Evolutionary conservation across 2,888 invertebrate genomes (phyloP), one percentile per base, ranked within the genome.

Genomic region (Amphimallon solstitiale): DNA sequence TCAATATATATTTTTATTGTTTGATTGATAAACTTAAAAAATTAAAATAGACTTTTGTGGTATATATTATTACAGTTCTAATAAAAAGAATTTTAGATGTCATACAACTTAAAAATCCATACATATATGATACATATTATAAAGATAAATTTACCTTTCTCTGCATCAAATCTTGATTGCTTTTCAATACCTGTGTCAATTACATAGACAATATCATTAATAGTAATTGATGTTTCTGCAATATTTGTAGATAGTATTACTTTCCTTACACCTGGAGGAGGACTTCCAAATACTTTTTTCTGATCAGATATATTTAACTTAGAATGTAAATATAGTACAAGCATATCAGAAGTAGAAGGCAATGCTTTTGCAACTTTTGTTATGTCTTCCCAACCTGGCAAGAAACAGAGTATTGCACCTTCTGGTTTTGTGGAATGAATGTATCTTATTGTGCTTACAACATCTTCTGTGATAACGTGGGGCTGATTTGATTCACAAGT

Each of bases 381-480:
- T 40, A 92, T 92, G 67, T 92, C 91, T 1, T 85, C 82, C 92
- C 92, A 92, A 10, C 92, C 92, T 12, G 92, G 92, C 5, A 92
- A 84, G 72, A 92, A 92, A 43, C 89, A 89, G 51, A 92, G 81
- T 72, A 92, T 90, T 0, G 90, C 90, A 0, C 92, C 92, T 48
- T 87, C 86, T 0, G 85, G 82, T 73, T 88, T 86, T 0, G 77
- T 83, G 7, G 75, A 78, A 54, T 88, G 85, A n/a, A 92, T 86
- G 68, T 86, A 85, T 70, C 82, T 79, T 72, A 92, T 85, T 3
- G 84, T 52, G 40, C 79, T 73, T 1, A 71, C 80, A 12, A 85
- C 81, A 80, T 87, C 86, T 63, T 85, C 82, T 70, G 84, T 83
- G 68, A 86, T 80, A 1, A 88, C 74, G 14, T 74, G 74, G 0